A percentile compares a stretch with the other conserved stretches of the same genome.
These are phyloP conservation scores for Colletes collaris DNA, from an alignment of 2,888 invertebrate species.

Conservation along the genomic window DNA sequence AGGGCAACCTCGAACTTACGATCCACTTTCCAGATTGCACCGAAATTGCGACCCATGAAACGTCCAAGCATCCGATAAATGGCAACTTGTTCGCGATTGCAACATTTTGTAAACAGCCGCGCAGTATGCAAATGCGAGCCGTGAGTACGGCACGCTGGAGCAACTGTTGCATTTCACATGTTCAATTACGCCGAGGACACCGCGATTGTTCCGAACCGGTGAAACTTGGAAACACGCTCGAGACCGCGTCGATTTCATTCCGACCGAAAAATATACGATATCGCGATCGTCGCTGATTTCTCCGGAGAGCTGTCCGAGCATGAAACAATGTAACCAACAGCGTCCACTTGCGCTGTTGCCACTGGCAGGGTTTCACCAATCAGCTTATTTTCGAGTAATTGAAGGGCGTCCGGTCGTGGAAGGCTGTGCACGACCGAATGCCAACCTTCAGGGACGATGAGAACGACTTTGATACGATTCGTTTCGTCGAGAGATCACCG, in stretches of 20 bases:
- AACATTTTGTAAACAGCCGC: background rate
- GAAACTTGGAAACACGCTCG: background rate
- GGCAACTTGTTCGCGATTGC: background rate
- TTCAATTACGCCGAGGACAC: background rate
- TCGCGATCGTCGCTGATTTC: slow-evolving; percentile 21
- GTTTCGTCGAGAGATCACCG: background rate
- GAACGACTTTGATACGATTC: slow-evolving; percentile 31
- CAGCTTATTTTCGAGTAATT: slow-evolving; percentile 69
- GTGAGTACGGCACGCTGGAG: no score
- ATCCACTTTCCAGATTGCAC: no score
- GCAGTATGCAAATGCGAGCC: background rate
- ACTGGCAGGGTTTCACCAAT: slow-evolving; percentile 63
- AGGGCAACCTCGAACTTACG: no score
- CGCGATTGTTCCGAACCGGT: background rate
- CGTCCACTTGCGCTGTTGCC: slow-evolving; percentile 49
- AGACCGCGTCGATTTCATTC: background rate
- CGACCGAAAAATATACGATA: slow-evolving; percentile 8
- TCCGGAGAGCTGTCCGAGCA: slow-evolving; percentile 26
- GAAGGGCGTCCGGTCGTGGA: slow-evolving; percentile 68
- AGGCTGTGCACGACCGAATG: slow-evolving; percentile 54
- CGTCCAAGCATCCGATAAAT: background rate
- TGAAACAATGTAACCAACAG: slow-evolving; percentile 42
- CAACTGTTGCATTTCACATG: background rate
- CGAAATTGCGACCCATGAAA: slow-evolving; percentile 1
- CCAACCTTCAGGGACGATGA: slow-evolving; percentile 62